These are phyloP conservation scores for Geophilus truncorum DNA, from an alignment of 2,888 invertebrate species.

Conservation along the genomic window DNA sequence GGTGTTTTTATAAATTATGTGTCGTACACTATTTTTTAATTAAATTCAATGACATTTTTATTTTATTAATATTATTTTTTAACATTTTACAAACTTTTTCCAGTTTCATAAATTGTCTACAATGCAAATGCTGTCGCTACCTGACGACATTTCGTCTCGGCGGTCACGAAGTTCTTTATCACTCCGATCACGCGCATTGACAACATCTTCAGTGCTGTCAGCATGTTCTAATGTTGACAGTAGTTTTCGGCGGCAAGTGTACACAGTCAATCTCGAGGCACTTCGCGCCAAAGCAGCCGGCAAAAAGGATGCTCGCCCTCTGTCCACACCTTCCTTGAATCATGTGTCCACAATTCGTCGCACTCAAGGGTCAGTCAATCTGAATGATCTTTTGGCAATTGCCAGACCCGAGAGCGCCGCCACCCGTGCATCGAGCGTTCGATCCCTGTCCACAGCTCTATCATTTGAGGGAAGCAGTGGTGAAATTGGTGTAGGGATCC, in stretches of 20 bases:
- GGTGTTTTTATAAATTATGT: too few relatives aligned
- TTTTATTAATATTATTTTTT: background rate
- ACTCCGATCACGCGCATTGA: background rate
- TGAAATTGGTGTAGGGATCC: conserved; percentile 4
- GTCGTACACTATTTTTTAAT: background rate
- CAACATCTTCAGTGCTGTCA: background rate
- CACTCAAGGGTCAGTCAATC: background rate
- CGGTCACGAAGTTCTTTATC: conserved; percentile 1
- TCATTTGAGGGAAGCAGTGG: background rate
- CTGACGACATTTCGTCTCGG: background rate
- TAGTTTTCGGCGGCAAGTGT: conserved; percentile 27
- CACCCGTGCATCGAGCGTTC: conserved; percentile 12
- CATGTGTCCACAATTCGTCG: background rate
- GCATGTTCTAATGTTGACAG: conserved; percentile 1
- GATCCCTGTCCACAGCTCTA: conserved; percentile 3
- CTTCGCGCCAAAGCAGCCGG: conserved; percentile 25
- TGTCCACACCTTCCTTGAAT: background rate
- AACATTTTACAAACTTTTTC: too few relatives aligned
- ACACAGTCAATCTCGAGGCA: background rate
- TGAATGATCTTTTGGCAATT: conserved; percentile 4
- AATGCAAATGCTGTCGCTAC: conserved; percentile 3
- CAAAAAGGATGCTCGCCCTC: background rate
- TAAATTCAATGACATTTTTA: background rate
- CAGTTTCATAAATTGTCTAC: background rate
- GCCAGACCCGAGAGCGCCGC: background rate